phyloP scores from a whole-genome alignment of 2,888 invertebrate genomes.

The Syritta pipiens region DNA sequence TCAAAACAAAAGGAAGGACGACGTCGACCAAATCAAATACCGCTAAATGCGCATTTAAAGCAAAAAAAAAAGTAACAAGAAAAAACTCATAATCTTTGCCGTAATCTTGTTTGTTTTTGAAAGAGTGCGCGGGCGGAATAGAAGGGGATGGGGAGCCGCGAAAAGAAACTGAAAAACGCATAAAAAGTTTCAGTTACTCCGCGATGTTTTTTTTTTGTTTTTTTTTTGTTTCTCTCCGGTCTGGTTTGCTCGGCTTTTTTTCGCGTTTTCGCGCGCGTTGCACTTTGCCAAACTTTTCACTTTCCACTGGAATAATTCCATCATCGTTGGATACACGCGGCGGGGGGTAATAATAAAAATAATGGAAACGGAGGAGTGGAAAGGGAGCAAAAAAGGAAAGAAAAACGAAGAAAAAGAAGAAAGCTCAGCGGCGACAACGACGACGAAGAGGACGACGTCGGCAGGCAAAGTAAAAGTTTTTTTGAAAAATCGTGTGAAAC shows the following conservation, averaged over 20 bases:
- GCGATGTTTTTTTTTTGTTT: constrained; percentile 39
- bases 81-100: constrained; percentile 58
- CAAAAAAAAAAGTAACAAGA: constrained; percentile 8
- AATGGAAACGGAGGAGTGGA: constrained; percentile 30
- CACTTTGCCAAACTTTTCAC: constrained; percentile 73
- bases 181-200: constrained; percentile 64
- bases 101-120: constrained; percentile 65
- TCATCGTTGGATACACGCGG: constrained; percentile 47
- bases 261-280: constrained; percentile 69
- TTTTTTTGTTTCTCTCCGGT: constrained; percentile 7
- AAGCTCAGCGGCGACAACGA: constrained; percentile 45
- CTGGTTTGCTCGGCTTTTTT: constrained; percentile 25
- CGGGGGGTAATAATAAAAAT: constrained; percentile 63
- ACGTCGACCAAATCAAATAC: constrained; percentile 46
- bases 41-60: constrained; percentile 60
- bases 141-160: constrained; percentile 1
- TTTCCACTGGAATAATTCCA: constrained; percentile 71
- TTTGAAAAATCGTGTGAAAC: constrained; percentile 57
- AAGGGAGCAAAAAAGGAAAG: constrained; percentile 11
- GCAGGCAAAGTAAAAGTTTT: constrained; percentile 65
- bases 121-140: constrained; percentile 1
- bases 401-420: constrained; percentile 33
- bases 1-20: constrained; percentile 58
- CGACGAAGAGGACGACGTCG: constrained; percentile 20
- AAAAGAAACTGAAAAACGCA: constrained; percentile 51